phyloP scores from a whole-genome alignment of 2,888 invertebrate species.

The Phymatocera aterrima region DNA sequence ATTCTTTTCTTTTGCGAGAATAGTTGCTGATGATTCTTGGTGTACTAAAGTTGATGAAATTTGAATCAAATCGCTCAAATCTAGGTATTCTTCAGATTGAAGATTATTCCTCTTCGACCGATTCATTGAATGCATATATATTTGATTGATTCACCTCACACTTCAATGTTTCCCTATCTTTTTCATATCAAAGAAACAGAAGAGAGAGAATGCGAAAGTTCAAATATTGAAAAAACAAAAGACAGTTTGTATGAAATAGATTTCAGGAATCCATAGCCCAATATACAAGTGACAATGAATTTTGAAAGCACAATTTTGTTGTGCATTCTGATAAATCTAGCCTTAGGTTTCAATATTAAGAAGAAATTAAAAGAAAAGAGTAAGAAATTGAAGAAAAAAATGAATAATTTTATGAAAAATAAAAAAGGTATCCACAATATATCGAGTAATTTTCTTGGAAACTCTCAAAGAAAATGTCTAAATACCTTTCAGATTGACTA shows the following conservation, averaged over 20 bases:
- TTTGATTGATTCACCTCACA: not conserved
- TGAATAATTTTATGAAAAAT: slow-evolving; percentile 48
- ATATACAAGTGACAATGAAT: not conserved
- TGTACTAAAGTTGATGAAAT: not conserved
- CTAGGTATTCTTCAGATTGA: not conserved
- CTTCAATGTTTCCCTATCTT: not conserved
- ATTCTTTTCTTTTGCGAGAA: slow-evolving; percentile 6
- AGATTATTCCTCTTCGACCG: not conserved
- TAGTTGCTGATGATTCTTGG: not conserved
- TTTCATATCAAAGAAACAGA: not conserved
- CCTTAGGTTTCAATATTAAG: slow-evolving; percentile 11
- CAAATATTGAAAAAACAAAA: slow-evolving; percentile 19
- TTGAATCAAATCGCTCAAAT: not conserved
- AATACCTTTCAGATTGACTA: not conserved
- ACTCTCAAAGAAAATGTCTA: not conserved
- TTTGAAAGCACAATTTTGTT: not conserved
- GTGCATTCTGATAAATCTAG: not conserved
- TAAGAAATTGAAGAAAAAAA: slow-evolving; percentile 48
- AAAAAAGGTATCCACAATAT: slow-evolving; percentile 48
- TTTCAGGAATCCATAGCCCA: too few species aligned
- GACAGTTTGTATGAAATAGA: not conserved
- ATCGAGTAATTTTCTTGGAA: not conserved
- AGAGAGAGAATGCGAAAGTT: not conserved
- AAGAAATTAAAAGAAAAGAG: slow-evolving; percentile 44
- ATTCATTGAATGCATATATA: slow-evolving; percentile 6